Base-by-base conservation (phyloP, 2,113 vertebrate genomes). In the Onychostoma macrolepis region DNA sequence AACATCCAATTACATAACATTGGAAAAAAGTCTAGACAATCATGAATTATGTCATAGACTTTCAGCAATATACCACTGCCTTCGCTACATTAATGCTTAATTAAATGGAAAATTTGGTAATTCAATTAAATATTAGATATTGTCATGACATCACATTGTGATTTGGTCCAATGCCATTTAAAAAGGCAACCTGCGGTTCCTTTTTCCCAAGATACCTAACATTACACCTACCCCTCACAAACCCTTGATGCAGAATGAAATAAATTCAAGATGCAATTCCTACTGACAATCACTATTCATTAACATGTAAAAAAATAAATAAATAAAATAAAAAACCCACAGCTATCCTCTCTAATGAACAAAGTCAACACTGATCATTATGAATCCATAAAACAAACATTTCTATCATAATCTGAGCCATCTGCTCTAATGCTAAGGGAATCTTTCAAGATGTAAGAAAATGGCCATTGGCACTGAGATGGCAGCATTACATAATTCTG, bases 391-490 rank as follows among this genome's bases (percentile, higher is more conserved):
- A 50, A 83, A 50, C 26, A 71, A 50, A 69, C 53, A 80, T 38
- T 15, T 56, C 26, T 21, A 71, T 48, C 28, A 33, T 3, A 50
- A 45, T 69, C 56, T 3, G 61, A 69, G 80, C 41, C 63, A 83
- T 83, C 41, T 69, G 63, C 43, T 83, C 63, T 8, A 50, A 63
- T 69, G 80, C 43, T 71, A 19, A 69, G 9, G 28, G 26, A 69
- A 83, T 83, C 80, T 69, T 21, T 33, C 24, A 78, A 28, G 21
- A 21, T 7, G 36, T 10, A 65, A 69, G 63, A 50, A 83, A 83
- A 43, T 69, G 24, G 24, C 13, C 13, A 43, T 80, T 80, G 24
- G 38, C 72, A 43, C 38, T 75, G 17, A 78, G 1, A 78, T 53
- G 26, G 26, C 3, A 69, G 63, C 17, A 33, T 50, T 30, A 83